Evolutionary conservation across 2,888 invertebrate species (phyloP), one percentile per base, ranked within the genome.

Genomic region (Apamea monoglypha): DNA sequence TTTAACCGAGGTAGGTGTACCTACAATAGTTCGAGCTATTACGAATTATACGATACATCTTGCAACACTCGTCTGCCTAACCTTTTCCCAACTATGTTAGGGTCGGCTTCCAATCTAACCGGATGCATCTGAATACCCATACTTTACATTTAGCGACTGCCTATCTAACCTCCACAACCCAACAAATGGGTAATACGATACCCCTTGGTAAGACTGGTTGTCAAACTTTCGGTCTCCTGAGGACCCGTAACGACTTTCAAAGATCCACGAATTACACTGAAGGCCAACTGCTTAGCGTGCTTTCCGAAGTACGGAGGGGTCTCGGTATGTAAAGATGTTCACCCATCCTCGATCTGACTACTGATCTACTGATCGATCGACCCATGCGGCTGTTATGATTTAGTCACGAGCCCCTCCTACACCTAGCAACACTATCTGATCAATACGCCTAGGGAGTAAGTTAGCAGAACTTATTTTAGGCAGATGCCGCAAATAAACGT

Each of bases 21-120:
- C 40, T n/a, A 72, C 59, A 56, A 83, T 59, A 67, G 73, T 59
- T 74, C 40, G 8, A 61, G 32, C n/a, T 82, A 59, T 61, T 53
- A 32, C 50, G 25, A n/a, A 50, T 56, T 10, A 25, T 25, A 25
- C n/a, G 16, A 16, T 16, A 50, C 25, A 47, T 21, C 56, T 56
- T 50, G 66, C n/a, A 8, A 61, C 67, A 68, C 4, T 25, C 25
- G 32, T 2, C 53, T 44, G 32, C 10, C 53, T 53, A 53, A 53
- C 8, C 25, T 56, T 56, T 56, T 25, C 21, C 25, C 8, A 53
- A 53, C 8, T 0, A 8, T 56, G 25, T 25, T 56, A 10, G 25
- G 53, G 10, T 25, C 53, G 3, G 25, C 21, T 10, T 25, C 50
- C 21, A 50, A 6, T 50, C 50, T 50, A 50, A 50, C 7, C 50